These are phyloP conservation scores for Callipepla californica DNA, from an alignment of 2,113 vertebrate genomes.

Conservation along the genomic window DNA sequence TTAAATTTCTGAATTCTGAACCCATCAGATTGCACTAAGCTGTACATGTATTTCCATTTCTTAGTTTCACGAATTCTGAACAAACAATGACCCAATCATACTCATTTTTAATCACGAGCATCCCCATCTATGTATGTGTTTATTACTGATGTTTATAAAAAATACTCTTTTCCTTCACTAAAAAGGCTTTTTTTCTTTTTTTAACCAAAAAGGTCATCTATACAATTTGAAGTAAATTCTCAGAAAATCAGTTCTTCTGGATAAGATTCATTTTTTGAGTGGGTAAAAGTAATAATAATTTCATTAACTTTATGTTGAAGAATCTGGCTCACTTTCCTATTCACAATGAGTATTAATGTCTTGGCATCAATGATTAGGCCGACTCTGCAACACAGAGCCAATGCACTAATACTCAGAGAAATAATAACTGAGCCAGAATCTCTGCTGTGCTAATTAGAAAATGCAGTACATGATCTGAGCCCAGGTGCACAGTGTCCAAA, in stretches of 20 bases:
- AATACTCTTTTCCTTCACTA: rapidly evolving
- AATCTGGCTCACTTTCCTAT: neutral
- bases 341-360: neutral
- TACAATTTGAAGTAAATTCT: neutral
- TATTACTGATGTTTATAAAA: neutral
- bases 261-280: neutral
- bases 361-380: neutral
- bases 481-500: neutral
- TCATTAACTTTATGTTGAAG: neutral
- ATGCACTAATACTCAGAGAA: neutral
- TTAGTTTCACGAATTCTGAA: neutral
- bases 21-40: neutral
- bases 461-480: neutral
- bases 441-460: conserved; percentile 32
- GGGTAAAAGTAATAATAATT: neutral
- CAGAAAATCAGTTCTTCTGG: rapidly evolving
- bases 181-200: too few relatives aligned
- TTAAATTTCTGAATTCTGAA: neutral
- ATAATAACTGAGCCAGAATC: neutral
- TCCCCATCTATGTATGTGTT: neutral
- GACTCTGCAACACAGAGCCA: neutral
- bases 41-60: neutral
- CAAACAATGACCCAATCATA: neutral
- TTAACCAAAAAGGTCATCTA: neutral
- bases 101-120: neutral